These are phyloP conservation scores for Aspidiotus destructor DNA, from an alignment of 2,888 invertebrate species.

Conservation along the genomic window DNA sequence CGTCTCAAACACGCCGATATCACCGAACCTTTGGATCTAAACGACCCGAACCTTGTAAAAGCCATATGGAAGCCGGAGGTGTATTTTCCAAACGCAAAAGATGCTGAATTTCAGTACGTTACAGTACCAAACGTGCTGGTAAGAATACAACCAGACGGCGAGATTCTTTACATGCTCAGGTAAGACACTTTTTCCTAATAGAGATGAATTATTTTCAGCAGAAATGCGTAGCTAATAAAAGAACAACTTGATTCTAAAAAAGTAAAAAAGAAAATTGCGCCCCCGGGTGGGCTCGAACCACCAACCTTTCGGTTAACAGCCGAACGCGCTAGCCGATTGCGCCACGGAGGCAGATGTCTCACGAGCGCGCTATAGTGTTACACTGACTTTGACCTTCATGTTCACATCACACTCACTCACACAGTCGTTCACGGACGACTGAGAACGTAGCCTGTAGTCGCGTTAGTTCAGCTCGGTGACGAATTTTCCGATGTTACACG, in stretches of 20 bases:
- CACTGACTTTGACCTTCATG: too few relatives aligned
- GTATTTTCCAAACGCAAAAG: slow-evolving; percentile 46
- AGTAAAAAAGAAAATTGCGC: slow-evolving; percentile 8
- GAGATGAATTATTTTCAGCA: neutral
- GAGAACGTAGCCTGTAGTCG: too few relatives aligned
- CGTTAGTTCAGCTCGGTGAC: too few relatives aligned
- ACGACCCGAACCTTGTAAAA: slow-evolving; percentile 45
- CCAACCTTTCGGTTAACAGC: slow-evolving; percentile 29
- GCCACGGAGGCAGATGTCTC: slow-evolving; percentile 19
- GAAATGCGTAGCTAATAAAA: too few relatives aligned
- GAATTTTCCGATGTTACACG: too few relatives aligned
- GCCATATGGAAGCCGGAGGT: slow-evolving; percentile 46
- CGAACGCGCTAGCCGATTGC: slow-evolving; percentile 29
- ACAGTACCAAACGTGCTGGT: slow-evolving; percentile 47
- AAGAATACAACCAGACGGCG: slow-evolving; percentile 44
- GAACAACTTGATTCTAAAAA: neutral
- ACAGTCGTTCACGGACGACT: too few relatives aligned
- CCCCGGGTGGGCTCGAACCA: slow-evolving; percentile 28
- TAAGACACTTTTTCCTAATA: slow-evolving; percentile 35
- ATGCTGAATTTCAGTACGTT: slow-evolving; percentile 46
- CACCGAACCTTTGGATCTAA: slow-evolving; percentile 44
- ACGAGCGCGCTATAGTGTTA: too few relatives aligned
- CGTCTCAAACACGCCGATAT: slow-evolving; percentile 43
- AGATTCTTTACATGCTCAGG: slow-evolving; percentile 47
- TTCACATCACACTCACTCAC: too few relatives aligned